phyloP scores from a whole-genome alignment of 2,797 vertebrate genomes.

The Sebastes itinus region DNA sequence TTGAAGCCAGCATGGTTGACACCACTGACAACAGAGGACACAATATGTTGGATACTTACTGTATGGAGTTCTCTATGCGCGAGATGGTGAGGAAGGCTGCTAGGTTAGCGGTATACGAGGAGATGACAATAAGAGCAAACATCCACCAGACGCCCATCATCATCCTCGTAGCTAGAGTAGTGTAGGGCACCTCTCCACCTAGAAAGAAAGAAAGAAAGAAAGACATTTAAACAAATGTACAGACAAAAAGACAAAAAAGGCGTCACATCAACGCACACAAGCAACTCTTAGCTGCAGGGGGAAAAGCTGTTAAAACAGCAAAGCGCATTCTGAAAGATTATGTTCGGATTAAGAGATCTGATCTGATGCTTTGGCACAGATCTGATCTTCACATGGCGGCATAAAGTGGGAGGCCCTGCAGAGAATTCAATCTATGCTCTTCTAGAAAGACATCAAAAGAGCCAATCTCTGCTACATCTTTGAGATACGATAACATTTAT shows the following conservation, averaged over 20 bases:
- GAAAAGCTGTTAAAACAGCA: slow-evolving; percentile 30
- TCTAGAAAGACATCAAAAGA: slow-evolving; percentile 15
- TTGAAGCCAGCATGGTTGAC: background rate
- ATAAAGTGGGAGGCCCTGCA: slow-evolving; percentile 9
- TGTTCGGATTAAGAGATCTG: slow-evolving; percentile 43
- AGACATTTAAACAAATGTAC: background rate
- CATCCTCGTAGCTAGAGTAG: slow-evolving; percentile 97
- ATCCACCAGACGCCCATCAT: slow-evolving; percentile 99
- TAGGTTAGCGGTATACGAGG: slow-evolving; percentile 97
- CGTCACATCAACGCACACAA: background rate
- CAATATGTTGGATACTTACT: slow-evolving; percentile 84
- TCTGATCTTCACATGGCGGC: slow-evolving; percentile 5
- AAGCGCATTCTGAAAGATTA: slow-evolving; percentile 38
- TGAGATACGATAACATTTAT: background rate
- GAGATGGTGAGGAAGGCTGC: slow-evolving; percentile 98
- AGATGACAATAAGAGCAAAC: slow-evolving; percentile 98
- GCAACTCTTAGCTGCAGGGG: slow-evolving; percentile 1
- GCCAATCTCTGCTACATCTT: background rate
- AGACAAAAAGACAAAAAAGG: background rate
- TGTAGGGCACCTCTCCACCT: slow-evolving; percentile 98
- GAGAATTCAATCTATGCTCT: background rate
- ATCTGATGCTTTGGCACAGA: slow-evolving; percentile 32
- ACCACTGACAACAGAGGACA: background rate
- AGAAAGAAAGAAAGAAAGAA: background rate
- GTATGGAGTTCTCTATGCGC: slow-evolving; percentile 97